Conservation (phyloP, 2,888 invertebrate genomes). For the Corbicula japonica region DNA sequence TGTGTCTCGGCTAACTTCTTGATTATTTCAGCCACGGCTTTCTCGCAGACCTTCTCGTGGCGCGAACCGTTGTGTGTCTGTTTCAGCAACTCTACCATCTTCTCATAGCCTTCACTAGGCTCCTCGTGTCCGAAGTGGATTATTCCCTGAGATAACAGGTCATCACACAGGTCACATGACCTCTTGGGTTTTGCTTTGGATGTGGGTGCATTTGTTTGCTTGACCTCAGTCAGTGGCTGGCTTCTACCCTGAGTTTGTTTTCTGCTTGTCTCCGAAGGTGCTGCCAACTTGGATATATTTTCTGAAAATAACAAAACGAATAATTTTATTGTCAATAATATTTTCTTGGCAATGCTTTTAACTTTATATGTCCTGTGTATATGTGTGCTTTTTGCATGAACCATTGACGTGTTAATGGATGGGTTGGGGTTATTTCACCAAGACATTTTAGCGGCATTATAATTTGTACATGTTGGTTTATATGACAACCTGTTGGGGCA, state of each 20-base stretch:
- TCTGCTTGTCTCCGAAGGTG: neutral
- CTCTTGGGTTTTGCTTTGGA: neutral
- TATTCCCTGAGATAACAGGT: conserved; percentile 8
- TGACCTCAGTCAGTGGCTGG: neutral
- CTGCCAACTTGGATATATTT: neutral
- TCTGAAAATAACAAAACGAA: neutral
- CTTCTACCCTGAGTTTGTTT: neutral
- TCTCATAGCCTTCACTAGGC: conserved; percentile 34
- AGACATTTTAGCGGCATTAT: no score
- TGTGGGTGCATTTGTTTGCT: conserved; percentile 1
- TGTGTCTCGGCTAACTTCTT: conserved; percentile 44
- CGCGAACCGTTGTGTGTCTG: conserved; percentile 37
- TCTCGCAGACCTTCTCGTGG: conserved; percentile 50
- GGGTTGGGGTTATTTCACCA: no score
- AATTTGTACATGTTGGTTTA: no score
- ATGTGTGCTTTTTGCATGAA: no score
- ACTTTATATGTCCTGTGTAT: no score
- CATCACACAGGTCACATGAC: conserved; percentile 22
- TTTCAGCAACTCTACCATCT: conserved; percentile 37
- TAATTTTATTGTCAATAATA: no score
- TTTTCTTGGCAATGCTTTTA: no score
- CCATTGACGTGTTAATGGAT: no score
- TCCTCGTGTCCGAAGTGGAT: conserved; percentile 12
- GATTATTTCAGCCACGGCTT: conserved; percentile 39
- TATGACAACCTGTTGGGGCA: no score